Evolutionary conservation across 2,888 invertebrate genomes (phyloP), one percentile per base, ranked within the genome.

Genomic region (Liodrosophila aerea): DNA sequence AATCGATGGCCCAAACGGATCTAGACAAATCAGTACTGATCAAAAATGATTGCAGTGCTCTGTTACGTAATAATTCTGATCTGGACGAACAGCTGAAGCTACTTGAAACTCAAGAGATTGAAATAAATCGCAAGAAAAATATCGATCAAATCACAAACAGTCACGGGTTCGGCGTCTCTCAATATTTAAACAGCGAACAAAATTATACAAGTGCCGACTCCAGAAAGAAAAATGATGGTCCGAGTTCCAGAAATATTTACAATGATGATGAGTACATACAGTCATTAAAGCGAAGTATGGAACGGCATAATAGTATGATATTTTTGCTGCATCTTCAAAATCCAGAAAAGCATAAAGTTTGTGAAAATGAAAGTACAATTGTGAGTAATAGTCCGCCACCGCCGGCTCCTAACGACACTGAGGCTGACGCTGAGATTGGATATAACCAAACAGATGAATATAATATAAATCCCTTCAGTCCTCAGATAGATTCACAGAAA

Each of bases 321-420:
- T 89, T 90, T 40, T 50, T 90, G 4, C 52, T 90, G 11, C 90
- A 90, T 65, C 64, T 90, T 15, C 89, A 89, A 74, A 88, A 90
- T 73, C 89, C 89, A 4, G 85, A 88, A n/a, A 87, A 88, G 22
- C 80, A 75, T 4, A 87, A 84, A 43, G 52, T 22, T 22, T 22
- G 3, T 5, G 22, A 22, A 22, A 73, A 84, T 41, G 87, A 88
- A 13, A 70, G 80, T 18, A 46, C 88, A 5, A 61, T 88, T 29
- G 85, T 76, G 9, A 93, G 94, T 18, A 93, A 94, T 0, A 94
- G 94, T 87, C 95, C 95, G 1, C 95, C 95, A 1, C 96, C 96
- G 2, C 96, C 96, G 18, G 95, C 96, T 0, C 95, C 96, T 0
- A 93, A 93, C 57, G 94, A 95, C 87, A 92, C 92, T 22, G 90